These are phyloP conservation scores for Trachelus stipa DNA, from an alignment of 2,888 invertebrate species.

Conservation along the genomic window DNA sequence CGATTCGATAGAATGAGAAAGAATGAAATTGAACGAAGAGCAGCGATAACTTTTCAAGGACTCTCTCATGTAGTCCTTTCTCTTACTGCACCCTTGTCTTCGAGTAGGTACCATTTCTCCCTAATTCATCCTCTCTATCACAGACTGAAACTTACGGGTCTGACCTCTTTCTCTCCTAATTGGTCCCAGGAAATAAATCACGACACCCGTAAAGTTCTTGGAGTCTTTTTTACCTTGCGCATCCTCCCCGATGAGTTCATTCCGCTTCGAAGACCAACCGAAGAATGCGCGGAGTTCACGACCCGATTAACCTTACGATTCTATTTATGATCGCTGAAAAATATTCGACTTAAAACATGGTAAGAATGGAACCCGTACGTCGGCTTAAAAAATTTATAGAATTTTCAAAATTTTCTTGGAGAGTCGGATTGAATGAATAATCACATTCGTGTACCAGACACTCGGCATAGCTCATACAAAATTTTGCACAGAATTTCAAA, in stretches of 20 bases:
- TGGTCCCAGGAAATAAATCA: constrained; percentile 38
- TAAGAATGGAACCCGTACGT: neutral
- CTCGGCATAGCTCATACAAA: neutral
- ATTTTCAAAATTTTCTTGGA: neutral
- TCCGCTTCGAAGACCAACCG: neutral
- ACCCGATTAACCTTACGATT: constrained; percentile 1
- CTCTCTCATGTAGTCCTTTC: neutral
- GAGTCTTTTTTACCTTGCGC: constrained; percentile 9
- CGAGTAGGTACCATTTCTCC: neutral
- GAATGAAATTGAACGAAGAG: neutral
- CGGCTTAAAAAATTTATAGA: neutral
- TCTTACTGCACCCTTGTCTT: neutral
- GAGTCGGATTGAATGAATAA: neutral
- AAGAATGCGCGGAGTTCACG: neutral
- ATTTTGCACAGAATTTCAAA: neutral
- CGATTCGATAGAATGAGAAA: neutral
- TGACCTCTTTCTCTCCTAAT: constrained; percentile 26
- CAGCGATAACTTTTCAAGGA: constrained; percentile 1
- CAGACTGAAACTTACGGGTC: constrained; percentile 12
- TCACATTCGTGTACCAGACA: neutral
- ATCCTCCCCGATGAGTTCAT: neutral
- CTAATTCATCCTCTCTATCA: neutral
- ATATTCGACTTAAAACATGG: neutral
- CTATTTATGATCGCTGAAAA: neutral
- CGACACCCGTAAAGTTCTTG: constrained; percentile 16